Conservation (phyloP, 2,797 vertebrate species). For the Tinamus major region DNA sequence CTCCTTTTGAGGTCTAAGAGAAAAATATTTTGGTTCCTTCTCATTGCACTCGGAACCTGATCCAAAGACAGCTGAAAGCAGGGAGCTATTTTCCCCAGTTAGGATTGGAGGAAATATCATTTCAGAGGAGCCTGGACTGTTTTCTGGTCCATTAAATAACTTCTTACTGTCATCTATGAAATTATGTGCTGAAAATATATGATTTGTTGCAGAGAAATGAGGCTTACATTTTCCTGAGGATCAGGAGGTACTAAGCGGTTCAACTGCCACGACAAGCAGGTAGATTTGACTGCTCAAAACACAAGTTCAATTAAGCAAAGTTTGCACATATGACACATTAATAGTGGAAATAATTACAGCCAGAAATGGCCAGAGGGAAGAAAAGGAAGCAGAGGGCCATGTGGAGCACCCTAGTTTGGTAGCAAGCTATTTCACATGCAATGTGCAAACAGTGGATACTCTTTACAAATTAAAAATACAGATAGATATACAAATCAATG, state of each 20-base stretch:
- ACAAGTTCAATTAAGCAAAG: not conserved
- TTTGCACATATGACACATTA: not conserved
- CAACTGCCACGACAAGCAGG: not conserved
- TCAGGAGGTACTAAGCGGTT: accelerated
- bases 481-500: not conserved
- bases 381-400: not conserved
- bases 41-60: not conserved
- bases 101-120: not conserved
- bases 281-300: not conserved
- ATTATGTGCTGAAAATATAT: not conserved
- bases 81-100: not conserved
- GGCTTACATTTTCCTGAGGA: not conserved
- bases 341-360: not conserved
- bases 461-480: not conserved
- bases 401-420: not conserved
- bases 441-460: accelerated
- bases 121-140: not conserved
- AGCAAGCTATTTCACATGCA: accelerated
- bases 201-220: not conserved
- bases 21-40: not conserved
- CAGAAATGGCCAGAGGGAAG: not conserved
- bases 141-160: not conserved
- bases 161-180: not conserved
- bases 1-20: not conserved
- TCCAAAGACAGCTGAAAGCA: not conserved